Percentiles rank a stretch among this genome's conserved stretches.
Evolutionary conservation across 2,113 vertebrate species (phyloP).

Genomic region (pig (Sus scrofa)): DNA sequence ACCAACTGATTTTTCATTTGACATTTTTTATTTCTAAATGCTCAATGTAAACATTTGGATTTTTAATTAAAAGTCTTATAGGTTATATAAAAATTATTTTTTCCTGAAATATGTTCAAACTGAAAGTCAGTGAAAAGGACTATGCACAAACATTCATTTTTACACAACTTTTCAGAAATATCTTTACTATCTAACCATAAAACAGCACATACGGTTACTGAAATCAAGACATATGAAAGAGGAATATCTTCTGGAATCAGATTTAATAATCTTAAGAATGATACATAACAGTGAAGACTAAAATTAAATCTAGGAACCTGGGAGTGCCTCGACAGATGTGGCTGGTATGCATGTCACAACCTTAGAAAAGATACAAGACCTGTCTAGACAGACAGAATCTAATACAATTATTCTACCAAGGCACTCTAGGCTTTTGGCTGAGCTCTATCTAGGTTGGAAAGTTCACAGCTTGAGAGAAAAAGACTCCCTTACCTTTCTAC

Average conservation of each 20-base stretch:
- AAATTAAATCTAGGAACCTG: not conserved
- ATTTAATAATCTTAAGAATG: not conserved
- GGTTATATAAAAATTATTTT: slow-evolving; percentile 26
- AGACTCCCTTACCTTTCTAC: not conserved
- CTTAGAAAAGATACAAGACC: not conserved
- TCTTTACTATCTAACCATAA: not conserved
- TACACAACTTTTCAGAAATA: slow-evolving; percentile 22
- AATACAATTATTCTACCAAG: not conserved
- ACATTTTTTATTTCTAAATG: not conserved
- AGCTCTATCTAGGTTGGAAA: not conserved
- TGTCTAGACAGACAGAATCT: not conserved
- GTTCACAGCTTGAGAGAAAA: not conserved
- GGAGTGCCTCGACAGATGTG: not conserved
- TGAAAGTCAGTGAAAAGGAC: slow-evolving; percentile 26
- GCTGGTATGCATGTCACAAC: not conserved
- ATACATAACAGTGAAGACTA: not conserved
- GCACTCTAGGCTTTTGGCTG: not conserved
- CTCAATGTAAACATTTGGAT: not conserved
- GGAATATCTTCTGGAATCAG: not conserved
- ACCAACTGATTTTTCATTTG: not conserved
- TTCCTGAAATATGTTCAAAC: not conserved
- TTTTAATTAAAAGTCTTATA: slow-evolving; percentile 6
- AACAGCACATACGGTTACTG: not conserved
- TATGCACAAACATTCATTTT: not conserved
- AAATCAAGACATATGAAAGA: slow-evolving; percentile 3